Base-by-base conservation (phyloP, 2,888 invertebrate species). In the Herminia tarsipennalis region DNA sequence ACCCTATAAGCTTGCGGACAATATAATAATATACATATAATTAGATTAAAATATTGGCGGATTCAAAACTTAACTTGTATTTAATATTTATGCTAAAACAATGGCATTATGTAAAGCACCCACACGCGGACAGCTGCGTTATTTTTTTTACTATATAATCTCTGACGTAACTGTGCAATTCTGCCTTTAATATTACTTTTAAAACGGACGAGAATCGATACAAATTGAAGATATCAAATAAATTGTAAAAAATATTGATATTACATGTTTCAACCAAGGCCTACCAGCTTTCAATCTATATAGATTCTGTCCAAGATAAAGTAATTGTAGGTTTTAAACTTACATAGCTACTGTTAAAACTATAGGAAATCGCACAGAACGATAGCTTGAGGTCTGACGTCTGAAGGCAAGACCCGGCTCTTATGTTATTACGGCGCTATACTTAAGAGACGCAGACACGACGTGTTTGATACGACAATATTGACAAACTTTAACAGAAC, bases 331-430 rank as follows among this genome's bases (percentile, higher is more conserved):
- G 65, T 56, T 55, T 43, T 36, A 51, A 56, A 63, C 64, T 61
- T 66, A 65, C 45, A 39, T 56, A 55, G 53, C 56, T 64, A 60
- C 46, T 45, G 38, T 65, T 49, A 60, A 67, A 71, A 49, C 64
- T 72, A 69, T 63, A 73, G 64, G 65, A 68, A 69, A 63, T 56
- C 60, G 58, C 59, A 61, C 57, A 57, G 48, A 54, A 56, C 51
- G 49, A 50, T 59, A 51, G 56, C 53, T 58, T 68, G 66, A 73
- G 70, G 70, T 75, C 66, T 63, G 66, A 65, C 62, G 68, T 68
- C 61, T 70, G 57, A 64, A 73, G 81, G 80, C 80, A 78, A 80
- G 79, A 78, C 64, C 70, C 59, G 80, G 78, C 79, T 71, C 62
- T 27, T 63, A 68, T 55, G 45, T 59, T 66, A 56, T 54, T 45